A percentile compares a stretch with the other conserved stretches of the same genome.
These are phyloP conservation scores for Chrysolina oricalcia DNA, from an alignment of 2,888 invertebrate genomes.

Conservation along the genomic window DNA sequence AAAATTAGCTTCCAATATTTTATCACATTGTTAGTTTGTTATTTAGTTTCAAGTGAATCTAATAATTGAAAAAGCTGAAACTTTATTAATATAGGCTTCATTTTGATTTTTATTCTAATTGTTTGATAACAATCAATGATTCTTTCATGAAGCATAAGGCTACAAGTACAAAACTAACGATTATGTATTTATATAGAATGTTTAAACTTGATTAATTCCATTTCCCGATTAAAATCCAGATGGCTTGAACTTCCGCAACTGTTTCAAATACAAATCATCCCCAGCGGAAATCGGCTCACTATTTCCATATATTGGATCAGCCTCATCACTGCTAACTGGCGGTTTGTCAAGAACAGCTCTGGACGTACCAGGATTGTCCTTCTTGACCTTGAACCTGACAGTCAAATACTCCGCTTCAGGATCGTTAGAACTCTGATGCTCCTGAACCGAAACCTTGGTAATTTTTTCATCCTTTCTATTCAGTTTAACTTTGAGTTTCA, in stretches of 20 bases:
- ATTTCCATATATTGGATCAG: background rate
- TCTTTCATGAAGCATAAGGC: too few relatives aligned
- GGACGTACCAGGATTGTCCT: background rate
- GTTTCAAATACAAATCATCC: constrained; percentile 30
- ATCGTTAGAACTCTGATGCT: constrained; percentile 27
- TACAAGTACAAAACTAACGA: too few relatives aligned
- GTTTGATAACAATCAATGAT: too few relatives aligned
- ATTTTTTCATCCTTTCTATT: constrained; percentile 31
- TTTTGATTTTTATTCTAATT: too few relatives aligned
- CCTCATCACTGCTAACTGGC: background rate
- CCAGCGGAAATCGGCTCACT: background rate
- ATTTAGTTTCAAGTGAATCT: too few relatives aligned
- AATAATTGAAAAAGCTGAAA: too few relatives aligned
- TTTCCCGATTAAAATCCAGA: background rate
- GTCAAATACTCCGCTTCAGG: constrained; percentile 40
- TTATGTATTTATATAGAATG: too few relatives aligned
- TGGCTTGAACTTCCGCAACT: constrained; percentile 36
- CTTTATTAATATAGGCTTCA: too few relatives aligned
- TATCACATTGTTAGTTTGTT: too few relatives aligned
- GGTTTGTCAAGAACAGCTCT: background rate
- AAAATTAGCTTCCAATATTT: too few relatives aligned
- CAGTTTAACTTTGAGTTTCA: constrained; percentile 37
- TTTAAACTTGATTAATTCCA: background rate
- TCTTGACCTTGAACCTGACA: constrained; percentile 40
- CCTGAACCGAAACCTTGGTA: constrained; percentile 24